Evolutionary conservation across 2,888 invertebrate species (phyloP).

Genomic region (Gortyna flavago): DNA sequence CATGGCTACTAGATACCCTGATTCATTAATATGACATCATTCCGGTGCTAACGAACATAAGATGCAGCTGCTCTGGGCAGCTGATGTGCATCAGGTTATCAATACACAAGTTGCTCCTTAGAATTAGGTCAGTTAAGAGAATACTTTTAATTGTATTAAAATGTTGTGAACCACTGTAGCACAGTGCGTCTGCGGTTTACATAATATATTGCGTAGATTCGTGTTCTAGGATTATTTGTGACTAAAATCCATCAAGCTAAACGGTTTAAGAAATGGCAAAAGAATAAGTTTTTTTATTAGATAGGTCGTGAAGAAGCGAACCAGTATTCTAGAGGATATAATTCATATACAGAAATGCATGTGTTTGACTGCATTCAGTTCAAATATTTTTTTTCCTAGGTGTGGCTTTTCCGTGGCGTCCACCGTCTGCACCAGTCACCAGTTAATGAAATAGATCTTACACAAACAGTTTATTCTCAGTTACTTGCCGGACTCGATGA

Average conservation of each 20-base stretch:
- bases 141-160: neutral
- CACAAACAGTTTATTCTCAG: conserved; percentile 21
- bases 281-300: neutral
- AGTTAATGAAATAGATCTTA: conserved; percentile 20
- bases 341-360: neutral
- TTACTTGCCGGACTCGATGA: conserved; percentile 34
- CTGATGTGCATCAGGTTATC: neutral
- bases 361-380: neutral
- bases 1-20: neutral
- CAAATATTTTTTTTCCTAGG: neutral
- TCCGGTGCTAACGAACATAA: neutral
- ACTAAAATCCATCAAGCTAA: too few relatives aligned
- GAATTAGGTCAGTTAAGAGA: neutral
- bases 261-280: neutral
- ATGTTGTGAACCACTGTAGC: neutral
- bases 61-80: neutral
- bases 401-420: neutral
- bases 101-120: neutral
- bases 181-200: neutral
- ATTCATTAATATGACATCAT: neutral
- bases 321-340: neutral
- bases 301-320: neutral
- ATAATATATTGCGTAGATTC: neutral
- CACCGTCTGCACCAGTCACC: neutral
- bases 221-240: neutral